Conservation (phyloP, 2,797 vertebrate species). For the Acanthurus leucopareius region DNA sequence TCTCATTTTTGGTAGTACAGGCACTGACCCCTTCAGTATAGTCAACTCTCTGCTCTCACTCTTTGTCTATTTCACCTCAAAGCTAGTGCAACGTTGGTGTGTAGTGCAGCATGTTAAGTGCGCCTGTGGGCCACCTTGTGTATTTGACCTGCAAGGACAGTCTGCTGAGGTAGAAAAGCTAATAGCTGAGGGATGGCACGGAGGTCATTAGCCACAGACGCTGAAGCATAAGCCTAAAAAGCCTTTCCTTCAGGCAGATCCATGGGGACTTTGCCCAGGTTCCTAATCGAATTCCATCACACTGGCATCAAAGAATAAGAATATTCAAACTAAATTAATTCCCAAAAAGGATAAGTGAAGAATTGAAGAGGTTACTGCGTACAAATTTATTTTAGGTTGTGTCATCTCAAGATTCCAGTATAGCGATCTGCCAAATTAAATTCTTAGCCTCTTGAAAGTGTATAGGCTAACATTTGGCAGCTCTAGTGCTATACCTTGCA, state of each 20-base stretch:
- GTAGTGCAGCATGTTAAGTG: slow-evolving; percentile 63
- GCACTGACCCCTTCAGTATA: background rate
- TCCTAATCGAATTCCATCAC: slow-evolving; percentile 54
- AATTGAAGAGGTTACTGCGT: slow-evolving; percentile 55
- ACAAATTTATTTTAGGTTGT: slow-evolving; percentile 50
- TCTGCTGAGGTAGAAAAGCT: slow-evolving; percentile 65
- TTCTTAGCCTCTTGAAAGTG: slow-evolving; percentile 35
- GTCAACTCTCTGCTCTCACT: slow-evolving; percentile 24
- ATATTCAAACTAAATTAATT: slow-evolving; percentile 70
- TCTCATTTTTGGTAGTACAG: background rate
- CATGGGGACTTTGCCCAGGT: slow-evolving; percentile 51
- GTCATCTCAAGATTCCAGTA: slow-evolving; percentile 44
- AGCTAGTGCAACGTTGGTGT: slow-evolving; percentile 27
- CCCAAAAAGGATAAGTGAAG: slow-evolving; percentile 53
- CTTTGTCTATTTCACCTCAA: slow-evolving; percentile 28
- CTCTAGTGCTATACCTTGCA: slow-evolving; percentile 17
- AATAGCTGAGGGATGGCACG: slow-evolving; percentile 77
- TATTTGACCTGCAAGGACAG: slow-evolving; percentile 79
- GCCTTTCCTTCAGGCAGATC: slow-evolving; percentile 59
- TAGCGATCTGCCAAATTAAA: slow-evolving; percentile 55
- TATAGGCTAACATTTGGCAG: slow-evolving; percentile 19
- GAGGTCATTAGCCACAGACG: slow-evolving; percentile 78
- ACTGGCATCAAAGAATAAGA: slow-evolving; percentile 53
- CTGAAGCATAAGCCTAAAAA: slow-evolving; percentile 68
- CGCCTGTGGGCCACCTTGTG: slow-evolving; percentile 49